These are phyloP conservation scores for Netelia virgata DNA, from an alignment of 2,888 invertebrate genomes.

Conservation along the genomic window DNA sequence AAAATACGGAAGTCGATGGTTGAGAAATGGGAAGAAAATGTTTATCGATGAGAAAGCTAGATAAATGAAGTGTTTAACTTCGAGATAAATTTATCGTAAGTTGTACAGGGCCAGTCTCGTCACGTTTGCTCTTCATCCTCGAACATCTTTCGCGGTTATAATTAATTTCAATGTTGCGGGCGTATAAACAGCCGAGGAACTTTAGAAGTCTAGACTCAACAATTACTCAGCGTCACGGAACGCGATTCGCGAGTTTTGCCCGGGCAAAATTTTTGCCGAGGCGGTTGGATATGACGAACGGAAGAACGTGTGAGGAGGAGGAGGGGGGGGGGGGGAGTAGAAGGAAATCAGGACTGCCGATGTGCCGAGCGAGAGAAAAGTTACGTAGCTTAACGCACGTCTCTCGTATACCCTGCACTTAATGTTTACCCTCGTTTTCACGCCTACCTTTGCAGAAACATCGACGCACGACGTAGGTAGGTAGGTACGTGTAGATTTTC, in stretches of 20 bases:
- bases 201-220: constrained; percentile 50
- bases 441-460: constrained; percentile 61
- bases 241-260: constrained; percentile 41
- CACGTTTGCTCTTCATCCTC: background rate
- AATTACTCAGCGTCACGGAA: constrained; percentile 57
- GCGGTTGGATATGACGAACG: background rate
- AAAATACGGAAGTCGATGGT: no score
- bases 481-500: constrained; percentile 13
- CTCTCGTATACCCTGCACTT: constrained; percentile 54
- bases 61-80: background rate
- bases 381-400: constrained; percentile 21
- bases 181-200: background rate
- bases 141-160: background rate
- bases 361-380: constrained; percentile 37
- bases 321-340: no score
- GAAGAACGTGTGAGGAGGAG: constrained; percentile 17
- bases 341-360: constrained; percentile 13
- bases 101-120: background rate
- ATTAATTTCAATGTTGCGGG: constrained; percentile 16
- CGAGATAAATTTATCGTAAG: background rate
- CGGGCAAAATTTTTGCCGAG: background rate
- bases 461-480: constrained; percentile 22
- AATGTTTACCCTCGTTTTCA: constrained; percentile 67
- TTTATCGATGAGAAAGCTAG: no score
- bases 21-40: no score